These are phyloP conservation scores for Anabacerthia variegaticeps DNA, from an alignment of 2,797 vertebrate species.

Conservation along the genomic window DNA sequence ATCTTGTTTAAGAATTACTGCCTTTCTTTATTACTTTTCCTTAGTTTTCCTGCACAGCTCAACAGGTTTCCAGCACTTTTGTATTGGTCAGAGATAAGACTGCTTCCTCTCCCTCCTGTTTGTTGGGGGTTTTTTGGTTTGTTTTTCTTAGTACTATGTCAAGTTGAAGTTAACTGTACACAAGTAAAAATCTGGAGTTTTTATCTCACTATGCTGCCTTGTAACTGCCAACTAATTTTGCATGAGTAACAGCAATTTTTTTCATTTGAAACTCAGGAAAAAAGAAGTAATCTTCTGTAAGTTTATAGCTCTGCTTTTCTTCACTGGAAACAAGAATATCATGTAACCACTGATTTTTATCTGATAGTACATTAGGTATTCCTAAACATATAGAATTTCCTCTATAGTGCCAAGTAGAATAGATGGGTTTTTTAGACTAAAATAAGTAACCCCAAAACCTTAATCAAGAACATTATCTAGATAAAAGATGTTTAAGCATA, in stretches of 20 bases:
- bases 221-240: neutral
- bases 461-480: neutral
- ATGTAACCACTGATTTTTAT: neutral
- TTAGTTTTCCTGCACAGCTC: neutral
- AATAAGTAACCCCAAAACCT: neutral
- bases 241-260: neutral
- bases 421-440: rapidly evolving
- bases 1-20: neutral
- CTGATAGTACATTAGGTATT: neutral
- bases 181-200: neutral
- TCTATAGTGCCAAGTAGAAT: neutral
- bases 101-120: neutral
- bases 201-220: neutral
- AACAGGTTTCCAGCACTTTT: constrained; percentile 2
- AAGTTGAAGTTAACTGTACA: neutral
- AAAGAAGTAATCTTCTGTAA: neutral
- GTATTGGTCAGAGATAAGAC: neutral
- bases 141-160: neutral
- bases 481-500: neutral
- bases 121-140: neutral
- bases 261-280: constrained; percentile 6
- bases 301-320: neutral
- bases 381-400: neutral
- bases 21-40: neutral
- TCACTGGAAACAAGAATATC: neutral